Evolutionary conservation across 2,888 invertebrate genomes (phyloP).

Genomic region (Sipha maydis): DNA sequence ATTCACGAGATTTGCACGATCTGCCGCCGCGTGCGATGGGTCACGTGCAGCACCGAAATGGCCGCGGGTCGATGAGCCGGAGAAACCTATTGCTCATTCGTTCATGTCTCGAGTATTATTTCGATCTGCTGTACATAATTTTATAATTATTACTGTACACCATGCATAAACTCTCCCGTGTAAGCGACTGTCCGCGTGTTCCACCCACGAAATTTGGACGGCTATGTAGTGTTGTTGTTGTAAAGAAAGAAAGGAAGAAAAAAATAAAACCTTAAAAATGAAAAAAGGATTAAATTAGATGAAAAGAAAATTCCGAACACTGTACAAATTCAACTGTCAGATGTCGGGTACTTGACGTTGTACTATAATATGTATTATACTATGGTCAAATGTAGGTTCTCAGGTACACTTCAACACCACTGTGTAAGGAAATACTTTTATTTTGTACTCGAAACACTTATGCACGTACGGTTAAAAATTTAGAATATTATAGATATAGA

Average conservation of each 20-base stretch:
- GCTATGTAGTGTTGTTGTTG: not conserved
- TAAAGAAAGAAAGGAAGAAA: too few relatives aligned
- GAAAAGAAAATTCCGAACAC: not conserved
- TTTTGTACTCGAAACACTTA: not conserved
- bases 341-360: not conserved
- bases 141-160: not conserved
- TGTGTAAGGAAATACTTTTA: not conserved
- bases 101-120: not conserved
- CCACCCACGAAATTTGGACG: not conserved
- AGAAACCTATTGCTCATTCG: conserved; percentile 1
- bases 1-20: conserved; percentile 32
- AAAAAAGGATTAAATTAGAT: not conserved
- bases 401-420: not conserved
- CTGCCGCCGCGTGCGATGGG: conserved; percentile 8
- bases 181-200: not conserved
- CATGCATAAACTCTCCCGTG: not conserved
- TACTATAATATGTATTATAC: too few relatives aligned
- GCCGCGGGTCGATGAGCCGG: conserved; percentile 29
- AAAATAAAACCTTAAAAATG: not conserved
- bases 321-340: not conserved
- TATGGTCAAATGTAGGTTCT: not conserved
- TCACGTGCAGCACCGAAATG: conserved; percentile 12
- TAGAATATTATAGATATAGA: too few relatives aligned
- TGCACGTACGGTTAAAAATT: too few relatives aligned
- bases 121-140: not conserved